A percentile compares a stretch with the other conserved stretches of the same genome.
Evolutionary conservation across 2,797 vertebrate species (phyloP).

Genomic region (Coendou prehensilis): DNA sequence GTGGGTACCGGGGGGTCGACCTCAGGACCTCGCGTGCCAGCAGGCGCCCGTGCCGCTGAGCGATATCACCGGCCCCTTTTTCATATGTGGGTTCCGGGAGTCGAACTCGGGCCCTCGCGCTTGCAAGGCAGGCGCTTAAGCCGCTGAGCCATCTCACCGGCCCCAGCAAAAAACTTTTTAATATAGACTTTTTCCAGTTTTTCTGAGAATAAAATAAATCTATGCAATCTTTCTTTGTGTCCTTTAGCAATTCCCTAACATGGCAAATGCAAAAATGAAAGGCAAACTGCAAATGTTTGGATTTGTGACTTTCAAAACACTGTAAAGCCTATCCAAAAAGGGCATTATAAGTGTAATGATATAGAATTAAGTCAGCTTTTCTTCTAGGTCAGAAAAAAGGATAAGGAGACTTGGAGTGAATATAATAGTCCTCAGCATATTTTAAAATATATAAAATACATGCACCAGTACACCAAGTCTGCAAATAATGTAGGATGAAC

Average conservation of each 20-base stretch:
- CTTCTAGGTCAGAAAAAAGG: background rate
- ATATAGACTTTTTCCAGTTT: background rate
- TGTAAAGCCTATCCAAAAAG: background rate
- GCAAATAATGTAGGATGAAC: background rate
- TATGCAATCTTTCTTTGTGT: background rate
- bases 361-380: background rate
- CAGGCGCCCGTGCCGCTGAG: no score
- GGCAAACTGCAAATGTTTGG: background rate
- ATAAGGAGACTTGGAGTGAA: background rate
- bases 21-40: no score
- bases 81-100: no score
- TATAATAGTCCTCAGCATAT: background rate
- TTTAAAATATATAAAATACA: conserved; percentile 30
- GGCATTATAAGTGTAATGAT: background rate
- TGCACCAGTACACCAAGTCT: background rate
- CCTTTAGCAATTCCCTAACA: background rate
- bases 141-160: no score
- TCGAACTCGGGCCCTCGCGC: no score
- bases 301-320: conserved; percentile 1
- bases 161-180: background rate
- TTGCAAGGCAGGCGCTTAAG: no score
- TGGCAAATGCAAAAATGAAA: background rate
- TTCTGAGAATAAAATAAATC: conserved; percentile 31
- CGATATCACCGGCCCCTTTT: no score
- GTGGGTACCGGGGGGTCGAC: no score